Conservation (phyloP, 1,140 invertebrate species). For the Heterodera carotae region DNA sequence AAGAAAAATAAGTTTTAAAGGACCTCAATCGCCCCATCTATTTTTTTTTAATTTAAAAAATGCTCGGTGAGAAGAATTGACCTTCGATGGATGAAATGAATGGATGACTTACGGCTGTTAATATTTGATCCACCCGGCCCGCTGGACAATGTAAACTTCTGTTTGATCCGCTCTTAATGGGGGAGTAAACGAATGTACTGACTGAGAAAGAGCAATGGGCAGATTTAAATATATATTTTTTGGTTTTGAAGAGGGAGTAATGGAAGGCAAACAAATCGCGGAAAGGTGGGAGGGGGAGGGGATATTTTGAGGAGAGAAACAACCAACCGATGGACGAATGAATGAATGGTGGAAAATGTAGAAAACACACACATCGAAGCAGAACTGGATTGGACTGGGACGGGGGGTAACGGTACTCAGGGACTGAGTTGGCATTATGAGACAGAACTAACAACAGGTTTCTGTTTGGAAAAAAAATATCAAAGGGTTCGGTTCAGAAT, state of each 20-base stretch:
- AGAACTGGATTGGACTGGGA: neutral
- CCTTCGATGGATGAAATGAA: too few species aligned
- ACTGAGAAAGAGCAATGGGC: neutral
- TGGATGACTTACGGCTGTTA: constrained; percentile 46
- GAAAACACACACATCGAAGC: neutral
- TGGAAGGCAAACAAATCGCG: neutral
- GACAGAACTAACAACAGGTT: too few species aligned
- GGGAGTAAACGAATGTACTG: constrained; percentile 20
- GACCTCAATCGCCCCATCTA: too few species aligned
- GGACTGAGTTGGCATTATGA: too few species aligned
- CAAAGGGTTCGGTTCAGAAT: too few species aligned
- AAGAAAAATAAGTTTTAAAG: too few species aligned
- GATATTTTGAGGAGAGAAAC: neutral
- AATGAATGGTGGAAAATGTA: neutral
- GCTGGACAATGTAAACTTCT: constrained; percentile 33
- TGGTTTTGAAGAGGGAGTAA: neutral
- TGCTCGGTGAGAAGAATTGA: too few species aligned
- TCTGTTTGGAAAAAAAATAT: too few species aligned
- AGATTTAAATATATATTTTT: constrained; percentile 12
- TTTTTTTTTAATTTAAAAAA: too few species aligned
- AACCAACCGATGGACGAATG: neutral
- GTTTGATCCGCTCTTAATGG: constrained; percentile 42
- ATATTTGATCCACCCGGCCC: constrained; percentile 51
- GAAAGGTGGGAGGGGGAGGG: neutral
- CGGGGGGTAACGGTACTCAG: neutral